Conservation (phyloP, 2,113 vertebrate species). For the Anoplopoma fimbria region DNA sequence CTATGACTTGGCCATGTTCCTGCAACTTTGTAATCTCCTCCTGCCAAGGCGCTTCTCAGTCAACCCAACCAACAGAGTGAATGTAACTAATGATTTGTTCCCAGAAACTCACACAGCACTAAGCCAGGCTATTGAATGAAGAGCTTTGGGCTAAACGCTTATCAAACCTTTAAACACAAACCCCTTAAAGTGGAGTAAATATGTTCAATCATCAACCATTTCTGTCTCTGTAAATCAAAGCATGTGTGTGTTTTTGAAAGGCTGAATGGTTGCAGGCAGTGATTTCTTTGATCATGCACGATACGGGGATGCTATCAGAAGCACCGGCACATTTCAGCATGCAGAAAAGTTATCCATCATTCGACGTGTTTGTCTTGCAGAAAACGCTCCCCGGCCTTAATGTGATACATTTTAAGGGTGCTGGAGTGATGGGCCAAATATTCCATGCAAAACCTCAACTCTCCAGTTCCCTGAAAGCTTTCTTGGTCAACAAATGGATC, state of each 20-base stretch:
- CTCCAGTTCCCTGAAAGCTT: slow-evolving; percentile 73
- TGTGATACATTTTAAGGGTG: slow-evolving; percentile 64
- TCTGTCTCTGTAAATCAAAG: slow-evolving; percentile 65
- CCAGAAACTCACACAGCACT: slow-evolving; percentile 34
- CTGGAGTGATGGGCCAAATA: slow-evolving; percentile 62
- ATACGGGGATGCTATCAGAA: slow-evolving; percentile 42
- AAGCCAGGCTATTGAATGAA: slow-evolving; percentile 45
- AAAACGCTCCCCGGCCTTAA: slow-evolving; percentile 60
- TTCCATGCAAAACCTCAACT: slow-evolving; percentile 77
- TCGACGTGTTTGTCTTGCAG: slow-evolving; percentile 58
- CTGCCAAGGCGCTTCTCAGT: slow-evolving; percentile 59
- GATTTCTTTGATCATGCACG: slow-evolving; percentile 52
- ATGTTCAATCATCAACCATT: slow-evolving; percentile 66
- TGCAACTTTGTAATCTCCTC: slow-evolving; percentile 51
- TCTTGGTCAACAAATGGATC: slow-evolving; percentile 75
- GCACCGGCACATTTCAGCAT: slow-evolving; percentile 57
- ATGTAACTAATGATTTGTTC: slow-evolving; percentile 64
- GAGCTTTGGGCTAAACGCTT: slow-evolving; percentile 53
- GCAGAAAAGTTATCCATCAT: slow-evolving; percentile 62
- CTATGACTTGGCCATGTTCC: slow-evolving; percentile 50
- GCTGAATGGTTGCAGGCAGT: slow-evolving; percentile 33
- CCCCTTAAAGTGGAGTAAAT: slow-evolving; percentile 63
- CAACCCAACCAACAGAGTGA: slow-evolving; percentile 44
- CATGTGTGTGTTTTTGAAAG: slow-evolving; percentile 51
- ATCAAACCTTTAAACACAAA: slow-evolving; percentile 66